phyloP scores from a whole-genome alignment of 2,888 invertebrate genomes.

The Enchytraeus crypticus region DNA sequence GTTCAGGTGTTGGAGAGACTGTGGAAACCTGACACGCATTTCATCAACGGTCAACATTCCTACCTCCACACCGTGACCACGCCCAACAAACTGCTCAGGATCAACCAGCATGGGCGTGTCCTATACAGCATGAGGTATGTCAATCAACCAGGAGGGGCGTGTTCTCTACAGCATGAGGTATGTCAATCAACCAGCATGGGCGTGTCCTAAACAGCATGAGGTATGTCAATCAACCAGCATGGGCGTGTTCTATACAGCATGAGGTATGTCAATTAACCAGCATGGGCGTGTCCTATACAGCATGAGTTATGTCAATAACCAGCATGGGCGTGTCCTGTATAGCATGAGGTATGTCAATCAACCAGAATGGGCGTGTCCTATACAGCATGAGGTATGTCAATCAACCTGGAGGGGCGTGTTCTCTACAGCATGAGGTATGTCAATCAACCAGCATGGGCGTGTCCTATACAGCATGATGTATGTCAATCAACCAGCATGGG shows the following conservation, averaged over 20 bases:
- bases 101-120: constrained; percentile 81
- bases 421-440: too few relatives aligned
- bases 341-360: too few relatives aligned
- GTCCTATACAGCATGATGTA: too few relatives aligned
- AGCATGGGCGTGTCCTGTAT: too few relatives aligned
- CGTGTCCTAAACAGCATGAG: constrained; percentile 88
- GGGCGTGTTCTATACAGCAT: constrained; percentile 87
- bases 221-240: constrained; percentile 80
- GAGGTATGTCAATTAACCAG: too few relatives aligned
- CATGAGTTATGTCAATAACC: too few relatives aligned
- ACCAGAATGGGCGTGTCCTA: too few relatives aligned
- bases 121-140: constrained; percentile 91
- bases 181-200: constrained; percentile 79
- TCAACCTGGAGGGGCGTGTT: too few relatives aligned
- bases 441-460: too few relatives aligned
- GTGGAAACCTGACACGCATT: constrained; percentile 51
- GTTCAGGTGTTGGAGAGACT: constrained; percentile 38
- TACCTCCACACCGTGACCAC: constrained; percentile 91
- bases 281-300: too few relatives aligned
- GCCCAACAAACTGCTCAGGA: constrained; percentile 80
- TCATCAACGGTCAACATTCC: constrained; percentile 87
- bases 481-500: too few relatives aligned
- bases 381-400: too few relatives aligned
- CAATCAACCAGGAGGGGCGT: constrained; percentile 79
- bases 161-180: constrained; percentile 91